Evolutionary conservation across 1,140 invertebrate species (phyloP), one percentile per base, ranked within the genome.

Genomic region (Lanistes nyassanus): DNA sequence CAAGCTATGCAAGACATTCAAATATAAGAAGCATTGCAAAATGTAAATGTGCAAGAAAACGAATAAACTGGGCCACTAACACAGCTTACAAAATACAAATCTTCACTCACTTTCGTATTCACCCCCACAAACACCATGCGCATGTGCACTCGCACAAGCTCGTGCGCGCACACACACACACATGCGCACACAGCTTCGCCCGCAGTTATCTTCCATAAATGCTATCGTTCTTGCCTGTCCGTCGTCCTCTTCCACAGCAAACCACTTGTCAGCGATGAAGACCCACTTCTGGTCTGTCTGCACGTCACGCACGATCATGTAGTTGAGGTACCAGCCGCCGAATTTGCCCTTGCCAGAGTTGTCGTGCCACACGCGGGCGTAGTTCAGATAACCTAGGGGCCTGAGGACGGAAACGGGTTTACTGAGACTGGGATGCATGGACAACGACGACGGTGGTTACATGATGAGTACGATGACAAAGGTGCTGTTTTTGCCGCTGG

Each of bases 161-260:
- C 56, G 21, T 21, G 21, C 56, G 21, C 5, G 56, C n/a, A 9
- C n/a, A 60, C 13, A 34, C 3, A 60, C 23, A 5, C 29, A 21
- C 31, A 31, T 3, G 56, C n/a, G n/a, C 56, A 60, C n/a, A 26
- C n/a, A 60, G 7, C 31, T n/a, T n/a, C n/a, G n/a, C n/a, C n/a
- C n/a, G n/a, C n/a, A n/a, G 19, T 34, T 65, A 0, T 37, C 62
- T 19, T 34, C 11, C 31, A 39, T 23, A 9, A n/a, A 16, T 23
- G 37, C 60, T 26, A 19, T 0, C 4, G 9, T 19, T 23, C 70
- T 69, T 81, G 91, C 90, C 87, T 90, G 81, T 65, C 92, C 91
- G 84, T 92, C 91, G 34, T 88, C 90, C 82, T 92, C 90, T 82
- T 92, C 91, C 2, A 92, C 88, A 67, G 91, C 91, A 74, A 92